Evolutionary conservation across 2,888 invertebrate species (phyloP).

Genomic region (Cephus runcator): DNA sequence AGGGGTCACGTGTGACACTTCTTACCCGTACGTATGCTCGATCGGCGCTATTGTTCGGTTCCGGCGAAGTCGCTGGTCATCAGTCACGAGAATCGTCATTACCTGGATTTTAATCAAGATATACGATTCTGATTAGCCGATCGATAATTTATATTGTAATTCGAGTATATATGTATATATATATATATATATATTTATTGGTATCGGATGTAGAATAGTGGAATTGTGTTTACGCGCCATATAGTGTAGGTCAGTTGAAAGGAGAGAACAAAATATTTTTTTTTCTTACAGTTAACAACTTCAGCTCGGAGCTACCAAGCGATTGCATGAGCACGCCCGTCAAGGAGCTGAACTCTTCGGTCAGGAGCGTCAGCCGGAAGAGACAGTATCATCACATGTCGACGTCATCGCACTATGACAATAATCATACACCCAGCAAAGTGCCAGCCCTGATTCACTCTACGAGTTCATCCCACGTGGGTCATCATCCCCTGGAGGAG

Average conservation of each 20-base stretch:
- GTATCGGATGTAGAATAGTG: not conserved
- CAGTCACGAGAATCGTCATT: slow-evolving; percentile 1
- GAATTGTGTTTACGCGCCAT: not conserved
- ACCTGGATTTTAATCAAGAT: not conserved
- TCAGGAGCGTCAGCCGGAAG: slow-evolving; percentile 29
- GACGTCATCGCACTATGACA: slow-evolving; percentile 35
- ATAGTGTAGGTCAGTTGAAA: not conserved
- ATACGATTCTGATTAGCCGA: not conserved
- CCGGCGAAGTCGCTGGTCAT: not conserved
- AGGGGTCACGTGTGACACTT: not conserved
- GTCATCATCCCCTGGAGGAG: slow-evolving; percentile 39
- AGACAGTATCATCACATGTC: slow-evolving; percentile 38
- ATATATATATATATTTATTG: not conserved
- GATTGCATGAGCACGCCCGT: slow-evolving; percentile 42
- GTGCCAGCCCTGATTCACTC: slow-evolving; percentile 49
- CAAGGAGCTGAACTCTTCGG: slow-evolving; percentile 48
- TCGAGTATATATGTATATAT: not conserved
- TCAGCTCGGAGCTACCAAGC: slow-evolving; percentile 51
- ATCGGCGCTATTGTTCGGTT: slow-evolving; percentile 16
- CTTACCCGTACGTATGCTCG: not conserved
- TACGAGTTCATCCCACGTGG: slow-evolving; percentile 34
- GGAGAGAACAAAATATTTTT: not conserved
- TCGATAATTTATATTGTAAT: not conserved
- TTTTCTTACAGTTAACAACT: slow-evolving; percentile 48
- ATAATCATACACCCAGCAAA: slow-evolving; percentile 25